phyloP scores from a whole-genome alignment of 2,797 vertebrate species.

The Acomys russatus region DNA sequence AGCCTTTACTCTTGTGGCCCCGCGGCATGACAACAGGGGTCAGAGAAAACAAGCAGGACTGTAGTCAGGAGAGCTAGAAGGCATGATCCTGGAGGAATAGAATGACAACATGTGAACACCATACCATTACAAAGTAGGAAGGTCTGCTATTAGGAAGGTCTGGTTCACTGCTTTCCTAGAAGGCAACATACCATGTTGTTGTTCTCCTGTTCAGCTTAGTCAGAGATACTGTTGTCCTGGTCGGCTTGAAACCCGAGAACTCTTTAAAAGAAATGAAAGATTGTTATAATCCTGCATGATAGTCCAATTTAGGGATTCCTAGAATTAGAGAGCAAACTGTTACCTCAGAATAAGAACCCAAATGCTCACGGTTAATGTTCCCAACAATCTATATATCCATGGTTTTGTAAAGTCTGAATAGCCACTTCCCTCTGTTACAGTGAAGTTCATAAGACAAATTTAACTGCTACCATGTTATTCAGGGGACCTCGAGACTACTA shows the following conservation, averaged over 20 bases:
- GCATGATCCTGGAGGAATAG: background rate
- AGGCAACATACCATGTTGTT: background rate
- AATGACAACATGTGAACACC: background rate
- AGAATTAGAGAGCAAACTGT: background rate
- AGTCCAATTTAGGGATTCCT: background rate
- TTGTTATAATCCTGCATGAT: background rate
- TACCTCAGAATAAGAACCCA: background rate
- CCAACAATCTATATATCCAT: background rate
- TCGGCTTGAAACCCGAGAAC: background rate
- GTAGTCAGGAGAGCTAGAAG: background rate
- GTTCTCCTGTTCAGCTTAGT: background rate
- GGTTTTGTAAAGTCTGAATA: background rate
- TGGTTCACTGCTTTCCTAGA: background rate
- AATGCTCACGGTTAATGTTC: background rate
- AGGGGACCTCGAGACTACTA: background rate
- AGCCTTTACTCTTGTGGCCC: background rate
- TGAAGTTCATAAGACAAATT: background rate
- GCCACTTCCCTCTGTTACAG: background rate
- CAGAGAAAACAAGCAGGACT: background rate
- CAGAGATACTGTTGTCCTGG: background rate
- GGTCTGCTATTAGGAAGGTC: background rate
- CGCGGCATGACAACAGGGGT: background rate
- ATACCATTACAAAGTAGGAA: background rate
- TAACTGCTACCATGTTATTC: background rate
- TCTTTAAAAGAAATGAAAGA: background rate